phyloP scores from a whole-genome alignment of 1,140 invertebrate genomes.

The Hyphantria cunea region DNA sequence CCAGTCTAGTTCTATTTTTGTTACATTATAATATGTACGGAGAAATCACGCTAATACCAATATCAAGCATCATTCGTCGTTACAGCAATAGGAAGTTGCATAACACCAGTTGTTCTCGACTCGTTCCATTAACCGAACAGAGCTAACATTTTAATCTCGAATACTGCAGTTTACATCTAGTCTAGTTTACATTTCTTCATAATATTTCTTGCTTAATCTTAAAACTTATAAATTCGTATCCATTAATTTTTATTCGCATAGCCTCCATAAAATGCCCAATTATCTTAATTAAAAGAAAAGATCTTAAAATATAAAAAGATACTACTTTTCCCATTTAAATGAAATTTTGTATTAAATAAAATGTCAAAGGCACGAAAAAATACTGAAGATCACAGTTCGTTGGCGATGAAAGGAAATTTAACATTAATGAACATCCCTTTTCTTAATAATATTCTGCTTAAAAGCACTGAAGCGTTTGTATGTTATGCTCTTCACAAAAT shows the following conservation, averaged over 20 bases:
- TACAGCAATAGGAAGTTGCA: constrained; percentile 18
- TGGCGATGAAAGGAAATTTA: constrained; percentile 37
- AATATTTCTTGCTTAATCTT: too few species aligned
- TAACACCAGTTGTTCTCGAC: constrained; percentile 23
- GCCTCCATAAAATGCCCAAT: neutral
- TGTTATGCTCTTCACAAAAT: constrained; percentile 10
- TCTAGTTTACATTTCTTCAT: constrained; percentile 3
- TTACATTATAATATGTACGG: too few species aligned
- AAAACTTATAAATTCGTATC: neutral
- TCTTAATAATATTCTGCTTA: constrained; percentile 32
- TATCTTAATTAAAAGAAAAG: constrained; percentile 23
- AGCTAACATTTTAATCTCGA: constrained; percentile 20
- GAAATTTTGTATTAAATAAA: constrained; percentile 26
- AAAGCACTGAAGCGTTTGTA: constrained; percentile 23
- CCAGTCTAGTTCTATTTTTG: constrained; percentile 3
- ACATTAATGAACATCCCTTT: constrained; percentile 38
- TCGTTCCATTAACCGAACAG: constrained; percentile 21
- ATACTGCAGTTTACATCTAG: constrained; percentile 11
- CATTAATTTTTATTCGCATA: too few species aligned
- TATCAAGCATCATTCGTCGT: constrained; percentile 6
- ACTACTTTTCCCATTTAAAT: constrained; percentile 20
- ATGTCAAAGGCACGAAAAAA: constrained; percentile 32
- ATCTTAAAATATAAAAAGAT: constrained; percentile 13
- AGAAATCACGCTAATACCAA: neutral
- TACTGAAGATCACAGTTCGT: constrained; percentile 24